A percentile compares a stretch with the other conserved stretches of the same genome.
Conservation (phyloP, 2,797 vertebrate species). For the Muraenolepis orangiensis region DNA sequence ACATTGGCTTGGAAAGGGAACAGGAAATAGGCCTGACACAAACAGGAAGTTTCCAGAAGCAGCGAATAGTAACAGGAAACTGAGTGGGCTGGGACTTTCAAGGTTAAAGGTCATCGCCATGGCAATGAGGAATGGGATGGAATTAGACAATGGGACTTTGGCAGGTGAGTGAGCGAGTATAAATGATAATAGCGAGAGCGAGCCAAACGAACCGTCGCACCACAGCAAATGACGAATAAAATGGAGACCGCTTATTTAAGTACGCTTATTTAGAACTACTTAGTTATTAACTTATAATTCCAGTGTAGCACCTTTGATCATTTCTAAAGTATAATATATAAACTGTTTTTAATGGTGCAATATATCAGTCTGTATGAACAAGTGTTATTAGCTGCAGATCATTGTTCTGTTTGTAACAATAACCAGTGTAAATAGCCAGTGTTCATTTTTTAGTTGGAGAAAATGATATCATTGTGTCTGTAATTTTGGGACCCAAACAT, state of each 20-base stretch:
- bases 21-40: conserved; percentile 73
- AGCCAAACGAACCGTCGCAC: conserved; percentile 30
- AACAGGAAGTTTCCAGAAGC: conserved; percentile 79
- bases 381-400: too few relatives aligned
- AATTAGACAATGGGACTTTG: conserved; percentile 68
- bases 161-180: conserved; percentile 69
- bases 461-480: too few relatives aligned
- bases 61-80: conserved; percentile 76
- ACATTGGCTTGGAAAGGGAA: conserved; percentile 57
- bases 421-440: too few relatives aligned
- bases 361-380: too few relatives aligned
- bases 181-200: conserved; percentile 22
- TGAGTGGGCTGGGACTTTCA: conserved; percentile 63
- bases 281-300: too few relatives aligned
- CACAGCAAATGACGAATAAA: conserved; percentile 34
- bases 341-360: too few relatives aligned
- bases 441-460: too few relatives aligned
- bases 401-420: too few relatives aligned
- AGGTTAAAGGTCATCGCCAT: conserved; percentile 61
- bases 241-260: not conserved
- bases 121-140: conserved; percentile 62
- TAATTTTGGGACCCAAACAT: too few relatives aligned
- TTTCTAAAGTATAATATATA: too few relatives aligned
- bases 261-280: too few relatives aligned
- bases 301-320: too few relatives aligned